Conservation (phyloP, 2,888 invertebrate genomes). For the Eristalinus aeneus region DNA sequence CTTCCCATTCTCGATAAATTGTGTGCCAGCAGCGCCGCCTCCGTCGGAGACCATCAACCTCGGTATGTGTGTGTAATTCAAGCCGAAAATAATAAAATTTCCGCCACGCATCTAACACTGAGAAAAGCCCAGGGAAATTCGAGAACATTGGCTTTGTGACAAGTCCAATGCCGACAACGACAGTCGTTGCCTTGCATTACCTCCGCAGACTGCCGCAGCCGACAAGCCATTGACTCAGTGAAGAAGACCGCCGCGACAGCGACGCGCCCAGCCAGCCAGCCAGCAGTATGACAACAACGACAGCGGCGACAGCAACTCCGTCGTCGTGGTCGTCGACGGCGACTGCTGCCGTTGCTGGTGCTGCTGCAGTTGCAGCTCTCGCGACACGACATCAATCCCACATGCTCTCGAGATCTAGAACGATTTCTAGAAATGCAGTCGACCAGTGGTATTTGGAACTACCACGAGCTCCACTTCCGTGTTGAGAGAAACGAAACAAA, state of each 20-base stretch:
- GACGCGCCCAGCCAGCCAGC: background rate
- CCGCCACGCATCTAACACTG: conserved; percentile 62
- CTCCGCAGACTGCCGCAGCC: background rate
- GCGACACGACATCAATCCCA: conserved; percentile 70
- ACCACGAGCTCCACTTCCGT: conserved; percentile 65
- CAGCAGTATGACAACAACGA: conserved; percentile 26
- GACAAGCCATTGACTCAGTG: conserved; percentile 31
- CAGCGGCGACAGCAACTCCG: conserved; percentile 30
- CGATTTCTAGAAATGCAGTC: conserved; percentile 68
- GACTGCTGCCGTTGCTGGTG: background rate
- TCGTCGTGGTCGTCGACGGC: background rate
- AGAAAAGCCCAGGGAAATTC: conserved; percentile 57
- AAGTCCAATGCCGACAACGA: conserved; percentile 57
- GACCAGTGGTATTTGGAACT: conserved; percentile 66
- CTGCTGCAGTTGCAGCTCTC: conserved; percentile 16
- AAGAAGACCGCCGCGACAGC: conserved; percentile 35
- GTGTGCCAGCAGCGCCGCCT: conserved; percentile 21
- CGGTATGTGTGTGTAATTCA: conserved; percentile 56
- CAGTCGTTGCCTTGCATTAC: background rate
- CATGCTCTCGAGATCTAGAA: conserved; percentile 67
- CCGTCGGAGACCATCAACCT: conserved; percentile 46
- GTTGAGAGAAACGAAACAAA: conserved; percentile 20
- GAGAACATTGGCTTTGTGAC: conserved; percentile 69
- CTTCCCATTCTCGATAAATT: conserved; percentile 64
- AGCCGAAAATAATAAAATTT: conserved; percentile 67